Base-by-base conservation (phyloP, 2,797 vertebrate genomes). In the Enteromius anoplus region DNA sequence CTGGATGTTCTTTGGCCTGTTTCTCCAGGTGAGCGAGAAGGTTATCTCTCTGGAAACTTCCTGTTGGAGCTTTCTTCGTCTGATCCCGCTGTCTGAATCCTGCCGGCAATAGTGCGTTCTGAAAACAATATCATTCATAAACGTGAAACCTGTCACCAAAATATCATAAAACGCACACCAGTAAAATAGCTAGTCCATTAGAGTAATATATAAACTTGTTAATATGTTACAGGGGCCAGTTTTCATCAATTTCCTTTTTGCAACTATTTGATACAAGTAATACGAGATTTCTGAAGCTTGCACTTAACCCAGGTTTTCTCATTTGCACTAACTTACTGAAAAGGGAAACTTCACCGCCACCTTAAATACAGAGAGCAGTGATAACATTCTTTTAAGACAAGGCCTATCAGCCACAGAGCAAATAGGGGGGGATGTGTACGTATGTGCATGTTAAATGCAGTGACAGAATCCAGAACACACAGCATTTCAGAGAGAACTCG, bases 1-100 rank as follows among this genome's bases (percentile, higher is more conserved):
- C 98, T 55, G 97, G 97, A 91, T 96, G 91, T 11, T 98, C 97
- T 83, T 97, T 97, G n/a, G 98, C 98, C 92, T 98, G 94, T 88
- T 99, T 96, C 94, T 99, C 98, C 92, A 99, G 94, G 91, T 99
- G 98, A 45, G 96, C 96, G 91, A 98, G 93, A 83, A 99, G 96
- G 85, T 97, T 93, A 81, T 98, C 98, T 88, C 98, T 96, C 90
- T 96, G 96, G 93, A 99, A 98, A 0, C 92, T 94, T 81, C 98
- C 98, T 0, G 98, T 99, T 0, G 98, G 96, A 51, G 95, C 91
- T 91, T 99, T 99, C 91, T 96, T 97, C 0, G 98, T 99, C 93
- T 99, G 98, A 92, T 99, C 97, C 88, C 95, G 96, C 92, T 99
- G 98, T 83, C 98, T 96, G 91, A 97, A 90, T 79, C 98, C 98